phyloP scores from a whole-genome alignment of 1,140 invertebrate species.

The Dolichoris vasculosae region DNA sequence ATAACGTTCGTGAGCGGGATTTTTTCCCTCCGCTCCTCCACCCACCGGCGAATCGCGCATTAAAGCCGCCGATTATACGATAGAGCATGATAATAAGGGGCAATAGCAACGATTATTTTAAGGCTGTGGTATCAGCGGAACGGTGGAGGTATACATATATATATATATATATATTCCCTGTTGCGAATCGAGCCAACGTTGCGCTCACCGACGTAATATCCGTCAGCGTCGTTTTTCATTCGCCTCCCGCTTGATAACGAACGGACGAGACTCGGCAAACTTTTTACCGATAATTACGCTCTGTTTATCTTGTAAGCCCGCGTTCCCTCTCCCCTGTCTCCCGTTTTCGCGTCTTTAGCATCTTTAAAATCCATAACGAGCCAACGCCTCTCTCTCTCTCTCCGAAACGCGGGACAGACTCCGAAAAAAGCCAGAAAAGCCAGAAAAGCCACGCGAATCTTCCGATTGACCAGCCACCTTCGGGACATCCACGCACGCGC shows the following conservation, averaged over 20 bases:
- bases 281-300: slow-evolving; percentile 48
- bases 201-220: slow-evolving; percentile 55
- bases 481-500: too few species aligned
- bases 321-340: too few species aligned
- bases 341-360: neutral
- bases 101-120: slow-evolving; percentile 68
- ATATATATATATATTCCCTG: too few species aligned
- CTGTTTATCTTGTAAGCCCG: slow-evolving; percentile 34
- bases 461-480: too few species aligned
- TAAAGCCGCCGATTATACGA: slow-evolving; percentile 65
- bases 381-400: too few species aligned
- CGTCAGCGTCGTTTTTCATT: slow-evolving; percentile 62
- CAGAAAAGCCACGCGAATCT: too few species aligned
- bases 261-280: slow-evolving; percentile 49
- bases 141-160: neutral
- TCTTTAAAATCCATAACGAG: too few species aligned
- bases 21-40: neutral
- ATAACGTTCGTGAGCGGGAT: neutral
- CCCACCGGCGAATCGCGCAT: slow-evolving; percentile 46
- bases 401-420: too few species aligned
- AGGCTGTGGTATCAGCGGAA: slow-evolving; percentile 58
- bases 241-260: slow-evolving; percentile 56
- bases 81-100: slow-evolving; percentile 68
- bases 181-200: neutral
- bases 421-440: too few species aligned